A percentile compares a stretch with the other conserved stretches of the same genome.
Evolutionary conservation across 1,140 invertebrate species (phyloP).

Genomic region (Drosophila eugracilis): DNA sequence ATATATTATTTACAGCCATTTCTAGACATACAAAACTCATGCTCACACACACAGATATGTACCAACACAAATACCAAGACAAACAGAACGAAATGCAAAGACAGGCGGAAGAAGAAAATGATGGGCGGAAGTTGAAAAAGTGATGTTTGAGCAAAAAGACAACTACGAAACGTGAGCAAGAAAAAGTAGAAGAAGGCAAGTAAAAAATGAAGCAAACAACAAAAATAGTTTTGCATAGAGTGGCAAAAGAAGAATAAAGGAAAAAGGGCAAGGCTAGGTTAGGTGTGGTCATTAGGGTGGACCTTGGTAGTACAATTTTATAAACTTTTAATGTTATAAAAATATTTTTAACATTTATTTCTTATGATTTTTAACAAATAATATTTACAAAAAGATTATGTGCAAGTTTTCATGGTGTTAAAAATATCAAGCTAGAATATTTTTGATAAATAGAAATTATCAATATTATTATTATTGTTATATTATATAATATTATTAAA

Average conservation of each 20-base stretch:
- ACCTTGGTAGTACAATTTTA: not conserved
- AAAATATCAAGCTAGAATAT: not conserved
- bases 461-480: no score
- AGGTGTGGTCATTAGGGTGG: slow-evolving; percentile 30
- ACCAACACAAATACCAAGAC: slow-evolving; percentile 14
- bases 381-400: not conserved
- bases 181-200: slow-evolving; percentile 41
- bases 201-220: slow-evolving; percentile 58
- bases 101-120: slow-evolving; percentile 11
- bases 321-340: not conserved
- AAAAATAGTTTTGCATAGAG: slow-evolving; percentile 49
- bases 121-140: slow-evolving; percentile 24
- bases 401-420: no score
- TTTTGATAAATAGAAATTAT: slow-evolving; percentile 13
- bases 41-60: slow-evolving; percentile 22
- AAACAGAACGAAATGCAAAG: slow-evolving; percentile 22
- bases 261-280: slow-evolving; percentile 15
- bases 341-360: not conserved
- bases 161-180: slow-evolving; percentile 36
- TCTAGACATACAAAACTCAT: slow-evolving; percentile 45
- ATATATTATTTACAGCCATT: slow-evolving; percentile 42
- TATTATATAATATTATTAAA: no score
- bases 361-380: not conserved
- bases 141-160: slow-evolving; percentile 38
- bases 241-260: slow-evolving; percentile 7